Percentiles rank a stretch among this genome's conserved stretches.
Conservation (phyloP, 2,797 vertebrate genomes). For the Gadopsis bispinosus region DNA sequence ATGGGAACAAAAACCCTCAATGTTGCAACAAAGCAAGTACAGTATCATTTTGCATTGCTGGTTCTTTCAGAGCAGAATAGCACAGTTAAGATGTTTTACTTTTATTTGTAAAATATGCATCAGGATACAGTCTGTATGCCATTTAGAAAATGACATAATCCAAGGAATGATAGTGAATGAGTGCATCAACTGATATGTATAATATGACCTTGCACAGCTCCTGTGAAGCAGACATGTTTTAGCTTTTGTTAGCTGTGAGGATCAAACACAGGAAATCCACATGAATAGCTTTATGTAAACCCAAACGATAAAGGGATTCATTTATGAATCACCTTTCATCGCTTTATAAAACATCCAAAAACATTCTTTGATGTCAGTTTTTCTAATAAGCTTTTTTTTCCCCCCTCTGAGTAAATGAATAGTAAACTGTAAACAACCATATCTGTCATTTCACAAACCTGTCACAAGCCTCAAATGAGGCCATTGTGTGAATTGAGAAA, state of each 20-base stretch:
- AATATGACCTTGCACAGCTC: neutral
- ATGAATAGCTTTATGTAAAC: neutral
- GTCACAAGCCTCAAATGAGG: conserved; percentile 28
- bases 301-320: conserved; percentile 18
- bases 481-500: conserved; percentile 41
- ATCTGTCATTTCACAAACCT: conserved; percentile 54
- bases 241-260: neutral
- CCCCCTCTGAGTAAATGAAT: conserved; percentile 14
- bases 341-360: conserved; percentile 10
- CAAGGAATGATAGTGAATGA: neutral
- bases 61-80: neutral
- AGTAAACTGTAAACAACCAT: conserved; percentile 38
- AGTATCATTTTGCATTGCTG: neutral
- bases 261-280: neutral
- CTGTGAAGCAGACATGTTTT: neutral
- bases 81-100: neutral
- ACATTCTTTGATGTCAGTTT: conserved; percentile 38
- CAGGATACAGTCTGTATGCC: neutral
- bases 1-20: neutral
- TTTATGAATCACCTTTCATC: conserved; percentile 15
- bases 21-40: neutral
- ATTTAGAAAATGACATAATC: neutral
- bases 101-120: neutral
- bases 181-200: neutral
- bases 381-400: conserved; percentile 27